These are phyloP conservation scores for Ptyas mucosa DNA, from an alignment of 2,113 vertebrate species.

Conservation along the genomic window DNA sequence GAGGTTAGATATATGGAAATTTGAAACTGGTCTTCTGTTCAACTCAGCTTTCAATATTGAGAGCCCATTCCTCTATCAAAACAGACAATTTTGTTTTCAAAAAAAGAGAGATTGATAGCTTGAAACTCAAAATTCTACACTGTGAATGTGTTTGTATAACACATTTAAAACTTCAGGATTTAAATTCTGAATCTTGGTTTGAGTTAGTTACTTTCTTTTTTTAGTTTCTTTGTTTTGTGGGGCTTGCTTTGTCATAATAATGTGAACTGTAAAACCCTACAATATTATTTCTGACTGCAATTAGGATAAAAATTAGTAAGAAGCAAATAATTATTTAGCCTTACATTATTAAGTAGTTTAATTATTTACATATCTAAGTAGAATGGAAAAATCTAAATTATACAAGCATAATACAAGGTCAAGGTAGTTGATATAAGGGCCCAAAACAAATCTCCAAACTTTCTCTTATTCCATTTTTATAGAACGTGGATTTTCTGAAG, in stretches of 20 bases:
- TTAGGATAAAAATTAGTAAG: not conserved
- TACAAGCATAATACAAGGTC: not conserved
- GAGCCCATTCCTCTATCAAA: not conserved
- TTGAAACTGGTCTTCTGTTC: not conserved
- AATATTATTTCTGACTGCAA: not conserved
- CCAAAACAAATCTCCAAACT: not conserved
- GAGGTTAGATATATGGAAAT: not conserved
- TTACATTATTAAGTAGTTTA: not conserved
- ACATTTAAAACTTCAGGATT: not conserved
- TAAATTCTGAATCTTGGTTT: not conserved
- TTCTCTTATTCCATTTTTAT: not conserved
- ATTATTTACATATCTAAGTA: not conserved
- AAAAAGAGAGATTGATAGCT: not conserved
- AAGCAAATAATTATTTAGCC: not conserved
- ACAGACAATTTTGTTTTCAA: not conserved
- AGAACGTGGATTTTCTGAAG: not conserved
- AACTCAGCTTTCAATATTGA: not conserved
- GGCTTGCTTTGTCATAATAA: not conserved
- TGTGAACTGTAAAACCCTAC: not conserved
- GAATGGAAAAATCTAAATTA: not conserved
- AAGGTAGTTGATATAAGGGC: not conserved
- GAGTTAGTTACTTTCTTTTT: not conserved
- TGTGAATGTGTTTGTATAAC: not conserved
- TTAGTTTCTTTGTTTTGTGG: not conserved
- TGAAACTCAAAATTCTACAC: not conserved